Conservation (phyloP, 2,113 vertebrate genomes). For the Blennius ocellaris region DNA sequence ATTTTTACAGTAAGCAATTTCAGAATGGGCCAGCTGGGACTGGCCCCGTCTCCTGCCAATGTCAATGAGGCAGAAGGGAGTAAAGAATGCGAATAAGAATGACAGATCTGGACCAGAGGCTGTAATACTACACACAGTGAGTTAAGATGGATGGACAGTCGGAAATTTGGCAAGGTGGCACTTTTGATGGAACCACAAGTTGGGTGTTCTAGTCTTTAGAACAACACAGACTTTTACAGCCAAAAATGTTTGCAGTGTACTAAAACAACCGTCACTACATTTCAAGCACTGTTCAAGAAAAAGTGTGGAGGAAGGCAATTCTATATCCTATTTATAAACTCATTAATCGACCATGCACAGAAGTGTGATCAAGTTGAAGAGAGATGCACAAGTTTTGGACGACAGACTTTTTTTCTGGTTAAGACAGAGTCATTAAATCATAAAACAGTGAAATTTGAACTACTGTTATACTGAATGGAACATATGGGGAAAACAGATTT, state of each 20-base stretch:
- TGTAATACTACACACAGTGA: slow-evolving; percentile 40
- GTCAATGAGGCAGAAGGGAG: slow-evolving; percentile 63
- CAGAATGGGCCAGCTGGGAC: slow-evolving; percentile 69
- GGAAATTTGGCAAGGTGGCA: slow-evolving; percentile 40
- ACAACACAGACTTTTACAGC: slow-evolving; percentile 6
- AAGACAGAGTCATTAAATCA: background rate
- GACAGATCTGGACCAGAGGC: slow-evolving; percentile 74
- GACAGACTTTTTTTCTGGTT: too few relatives aligned
- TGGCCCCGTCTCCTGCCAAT: slow-evolving; percentile 61
- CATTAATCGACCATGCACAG: slow-evolving; percentile 11
- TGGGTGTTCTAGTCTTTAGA: slow-evolving; percentile 9
- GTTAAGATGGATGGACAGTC: slow-evolving; percentile 51
- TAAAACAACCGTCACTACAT: slow-evolving; percentile 22
- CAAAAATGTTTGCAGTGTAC: background rate
- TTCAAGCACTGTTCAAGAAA: slow-evolving; percentile 3
- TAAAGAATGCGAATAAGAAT: slow-evolving; percentile 58
- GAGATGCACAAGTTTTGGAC: too few relatives aligned
- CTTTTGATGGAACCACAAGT: slow-evolving; percentile 39
- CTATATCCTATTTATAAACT: background rate
- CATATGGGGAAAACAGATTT: background rate
- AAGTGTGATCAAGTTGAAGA: slow-evolving; percentile 9
- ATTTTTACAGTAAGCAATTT: slow-evolving; percentile 72
- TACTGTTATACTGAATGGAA: background rate
- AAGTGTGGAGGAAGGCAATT: slow-evolving; percentile 11
- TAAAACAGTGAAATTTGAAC: background rate